phyloP scores from a whole-genome alignment of 2,113 vertebrate species.

The Corynorhinus townsendii region DNA sequence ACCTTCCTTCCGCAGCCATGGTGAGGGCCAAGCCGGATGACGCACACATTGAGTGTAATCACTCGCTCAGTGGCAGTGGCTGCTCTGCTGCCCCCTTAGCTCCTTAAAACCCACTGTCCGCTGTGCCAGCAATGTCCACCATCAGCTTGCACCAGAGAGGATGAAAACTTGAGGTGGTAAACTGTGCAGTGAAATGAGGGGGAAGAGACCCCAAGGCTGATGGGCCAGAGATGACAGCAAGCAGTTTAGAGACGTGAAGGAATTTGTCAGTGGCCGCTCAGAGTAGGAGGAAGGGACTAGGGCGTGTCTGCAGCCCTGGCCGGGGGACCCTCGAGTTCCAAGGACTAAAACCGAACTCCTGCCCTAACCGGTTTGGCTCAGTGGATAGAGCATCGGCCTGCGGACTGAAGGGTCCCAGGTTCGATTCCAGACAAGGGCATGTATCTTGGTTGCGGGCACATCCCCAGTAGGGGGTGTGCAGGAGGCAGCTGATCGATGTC shows the following conservation, averaged over 20 bases:
- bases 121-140: fast-evolving
- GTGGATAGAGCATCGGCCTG: no score
- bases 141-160: background rate
- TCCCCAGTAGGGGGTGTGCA: no score
- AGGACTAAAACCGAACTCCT: background rate
- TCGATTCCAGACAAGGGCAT: no score
- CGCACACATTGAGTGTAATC: fast-evolving
- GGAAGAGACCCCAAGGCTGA: background rate
- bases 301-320: background rate
- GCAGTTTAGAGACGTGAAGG: background rate
- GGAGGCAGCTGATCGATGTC: no score
- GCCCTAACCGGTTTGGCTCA: no score
- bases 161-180: no score
- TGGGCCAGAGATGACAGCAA: background rate
- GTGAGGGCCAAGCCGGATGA: fast-evolving
- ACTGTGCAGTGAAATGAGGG: no score
- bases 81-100: background rate
- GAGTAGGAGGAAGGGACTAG: background rate
- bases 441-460: no score
- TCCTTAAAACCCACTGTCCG: background rate
- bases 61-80: background rate
- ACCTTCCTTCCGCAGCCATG: fast-evolving
- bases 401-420: no score
- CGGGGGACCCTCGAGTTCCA: background rate
- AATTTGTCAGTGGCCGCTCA: background rate